These are phyloP conservation scores for Catamblyrhynchus diadema DNA, from an alignment of 2,797 vertebrate species.

Conservation along the genomic window DNA sequence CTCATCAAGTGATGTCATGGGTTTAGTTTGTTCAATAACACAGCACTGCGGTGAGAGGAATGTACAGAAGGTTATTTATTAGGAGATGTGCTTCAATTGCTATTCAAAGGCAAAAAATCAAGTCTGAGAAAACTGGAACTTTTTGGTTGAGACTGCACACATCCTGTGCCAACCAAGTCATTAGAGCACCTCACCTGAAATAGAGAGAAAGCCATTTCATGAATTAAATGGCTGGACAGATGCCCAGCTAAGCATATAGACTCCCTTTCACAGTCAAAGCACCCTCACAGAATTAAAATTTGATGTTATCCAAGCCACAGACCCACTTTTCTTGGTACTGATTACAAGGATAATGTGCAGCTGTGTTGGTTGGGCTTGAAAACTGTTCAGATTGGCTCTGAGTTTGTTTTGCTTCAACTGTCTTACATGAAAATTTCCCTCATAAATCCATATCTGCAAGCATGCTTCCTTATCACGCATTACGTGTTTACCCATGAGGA, in stretches of 20 bases:
- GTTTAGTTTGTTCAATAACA: conserved; percentile 9
- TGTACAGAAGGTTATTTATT: not conserved
- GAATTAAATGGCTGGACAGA: not conserved
- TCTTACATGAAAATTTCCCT: not conserved
- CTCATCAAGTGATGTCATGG: conserved; percentile 4
- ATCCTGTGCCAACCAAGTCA: not conserved
- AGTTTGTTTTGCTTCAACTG: conserved; percentile 15
- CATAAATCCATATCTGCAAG: not conserved
- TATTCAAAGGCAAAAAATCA: not conserved
- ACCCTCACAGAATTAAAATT: not conserved
- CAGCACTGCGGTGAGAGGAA: not conserved
- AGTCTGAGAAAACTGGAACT: not conserved
- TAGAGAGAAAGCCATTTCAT: not conserved
- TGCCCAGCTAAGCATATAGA: not conserved
- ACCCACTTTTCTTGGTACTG: not conserved
- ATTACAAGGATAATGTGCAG: not conserved
- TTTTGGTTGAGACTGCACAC: not conserved
- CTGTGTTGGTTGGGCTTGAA: not conserved
- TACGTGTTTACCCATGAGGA: not conserved
- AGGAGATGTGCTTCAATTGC: not conserved
- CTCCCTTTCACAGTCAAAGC: not conserved
- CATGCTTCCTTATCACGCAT: not conserved
- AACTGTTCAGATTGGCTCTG: not conserved
- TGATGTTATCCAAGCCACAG: not conserved
- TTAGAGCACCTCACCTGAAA: not conserved